Evolutionary conservation across 2,797 vertebrate species (phyloP), one percentile per base, ranked within the genome.

Genomic region (Liparis tanakae): DNA sequence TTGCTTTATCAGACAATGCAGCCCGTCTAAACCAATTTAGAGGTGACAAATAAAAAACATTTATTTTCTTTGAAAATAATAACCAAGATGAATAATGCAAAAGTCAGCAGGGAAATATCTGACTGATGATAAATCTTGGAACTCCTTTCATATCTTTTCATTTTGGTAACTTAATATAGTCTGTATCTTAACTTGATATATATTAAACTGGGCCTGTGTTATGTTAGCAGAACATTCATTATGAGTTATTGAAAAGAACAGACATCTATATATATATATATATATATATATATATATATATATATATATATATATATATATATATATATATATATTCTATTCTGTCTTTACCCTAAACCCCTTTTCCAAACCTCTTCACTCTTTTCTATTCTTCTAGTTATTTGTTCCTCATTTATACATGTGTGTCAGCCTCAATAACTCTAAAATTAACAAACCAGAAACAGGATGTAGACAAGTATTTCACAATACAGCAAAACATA

Each of bases 51-150:
- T 80, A 68, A 83, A 82, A 79, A 55, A 71, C 2, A 78, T 89
- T 78, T 78, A 37, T 81, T 72, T 86, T 84, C 58, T 83, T 57
- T 78, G 70, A 76, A 87, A 80, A 50, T 84, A 89, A 86, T 86
- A 83, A 75, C n/a, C 70, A 74, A 39, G 30, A 74, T 64, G 57
- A 67, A 71, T 74, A 72, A 77, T 60, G 55, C 39, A 73, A 72
- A 86, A 33, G 62, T 70, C 81, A 77, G 54, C 62, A 41, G 79
- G 81, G 80, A 82, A 81, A 85, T 84, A 85, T 76, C 54, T 78
- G 50, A 70, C 50, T 70, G 57, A 60, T 79, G 22, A 74, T 85
- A 57, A 76, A 79, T 80, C 51, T 66, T 44, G 50, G 14, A 73
- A 79, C 39, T 50, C 70, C 44, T 66, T 81, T 86, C 20, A 71